Evolutionary conservation across 2,888 invertebrate species (phyloP), one percentile per base, ranked within the genome.

Genomic region (Caenorhabditis wallacei): DNA sequence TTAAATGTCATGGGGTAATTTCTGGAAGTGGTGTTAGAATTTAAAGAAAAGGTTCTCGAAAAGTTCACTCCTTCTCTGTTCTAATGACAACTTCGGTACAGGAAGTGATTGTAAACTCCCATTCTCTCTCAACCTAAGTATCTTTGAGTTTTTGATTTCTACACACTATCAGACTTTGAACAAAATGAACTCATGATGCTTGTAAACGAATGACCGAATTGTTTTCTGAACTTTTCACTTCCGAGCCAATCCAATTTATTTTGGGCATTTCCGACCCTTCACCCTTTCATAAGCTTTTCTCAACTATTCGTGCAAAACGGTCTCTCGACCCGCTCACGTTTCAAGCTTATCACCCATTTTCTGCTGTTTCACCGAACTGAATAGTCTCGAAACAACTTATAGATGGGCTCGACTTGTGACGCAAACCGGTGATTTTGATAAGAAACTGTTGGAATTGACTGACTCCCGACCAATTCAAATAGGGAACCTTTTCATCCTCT

Each of bases 241-340:
- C n/a, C n/a, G n/a, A n/a, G n/a, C n/a, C n/a, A n/a, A n/a, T n/a
- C 30, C 30, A 30, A 30, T 3, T 11, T 40, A 40, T 40, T 40
- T 40, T 40, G 4, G 16, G 11, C 13, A 13, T 22, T 48, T 13
- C 18, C n/a, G 4, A 18, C 2, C 46, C 46, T 18, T 48, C 18
- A 18, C 46, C 46, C 46, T 13, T 43, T 3, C 18, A 18, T 18
- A n/a, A 18, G 11, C 30, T 43, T 43, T 1, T 26, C n/a, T 30
- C 22, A 30, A 3, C 24, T 1, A 69, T 78, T 69, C 63, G 78
- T 78, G 78, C 78, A 78, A 69, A 78, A 78, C 43, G 69, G 53
- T 68, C 68, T 76, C 40, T 76, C 76, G 43, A 68, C 74, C 53
- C 37, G 63, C 69, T 78, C 78, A 78, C 78, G 78, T 78, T 70